phyloP scores from a whole-genome alignment of 2,797 vertebrate species.

The Takifugu ocellatus region DNA sequence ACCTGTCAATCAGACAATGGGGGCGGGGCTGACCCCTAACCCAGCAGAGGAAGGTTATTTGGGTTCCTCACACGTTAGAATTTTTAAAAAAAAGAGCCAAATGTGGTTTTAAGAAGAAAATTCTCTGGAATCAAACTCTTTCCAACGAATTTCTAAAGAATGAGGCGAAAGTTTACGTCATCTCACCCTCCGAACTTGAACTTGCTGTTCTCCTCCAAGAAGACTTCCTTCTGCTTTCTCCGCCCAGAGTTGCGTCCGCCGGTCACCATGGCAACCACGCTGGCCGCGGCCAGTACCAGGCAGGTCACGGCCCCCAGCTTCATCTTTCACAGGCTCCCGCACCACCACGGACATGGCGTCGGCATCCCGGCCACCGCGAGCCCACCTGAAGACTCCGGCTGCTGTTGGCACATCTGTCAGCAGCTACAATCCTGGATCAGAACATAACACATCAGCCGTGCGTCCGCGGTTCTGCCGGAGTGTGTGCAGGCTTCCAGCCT shows the following conservation, averaged over 20 bases:
- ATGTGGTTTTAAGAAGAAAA: not conserved
- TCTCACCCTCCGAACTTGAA: slow-evolving; percentile 77
- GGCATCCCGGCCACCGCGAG: slow-evolving; percentile 29
- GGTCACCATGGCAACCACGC: slow-evolving; percentile 56
- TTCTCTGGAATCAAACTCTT: too few relatives aligned
- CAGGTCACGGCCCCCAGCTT: slow-evolving; percentile 73
- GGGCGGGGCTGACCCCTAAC: slow-evolving; percentile 3
- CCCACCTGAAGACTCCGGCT: slow-evolving; percentile 21
- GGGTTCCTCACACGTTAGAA: not conserved
- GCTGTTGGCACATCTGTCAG: slow-evolving; percentile 27
- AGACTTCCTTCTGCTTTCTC: slow-evolving; percentile 75
- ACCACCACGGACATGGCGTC: slow-evolving; percentile 12
- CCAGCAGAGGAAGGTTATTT: not conserved
- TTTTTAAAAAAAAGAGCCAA: not conserved
- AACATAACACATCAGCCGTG: not conserved
- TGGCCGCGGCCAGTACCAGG: slow-evolving; percentile 70
- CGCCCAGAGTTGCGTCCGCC: slow-evolving; percentile 66
- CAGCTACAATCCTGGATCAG: not conserved
- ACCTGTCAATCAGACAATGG: slow-evolving; percentile 5
- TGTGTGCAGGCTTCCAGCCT: not conserved
- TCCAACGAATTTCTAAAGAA: too few relatives aligned
- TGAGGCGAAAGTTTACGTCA: too few relatives aligned
- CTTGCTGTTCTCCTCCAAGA: slow-evolving; percentile 73
- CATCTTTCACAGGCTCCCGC: slow-evolving; percentile 51
- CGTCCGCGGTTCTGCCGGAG: not conserved